phyloP scores from a whole-genome alignment of 2,113 vertebrate species.

The Garra rufa region DNA sequence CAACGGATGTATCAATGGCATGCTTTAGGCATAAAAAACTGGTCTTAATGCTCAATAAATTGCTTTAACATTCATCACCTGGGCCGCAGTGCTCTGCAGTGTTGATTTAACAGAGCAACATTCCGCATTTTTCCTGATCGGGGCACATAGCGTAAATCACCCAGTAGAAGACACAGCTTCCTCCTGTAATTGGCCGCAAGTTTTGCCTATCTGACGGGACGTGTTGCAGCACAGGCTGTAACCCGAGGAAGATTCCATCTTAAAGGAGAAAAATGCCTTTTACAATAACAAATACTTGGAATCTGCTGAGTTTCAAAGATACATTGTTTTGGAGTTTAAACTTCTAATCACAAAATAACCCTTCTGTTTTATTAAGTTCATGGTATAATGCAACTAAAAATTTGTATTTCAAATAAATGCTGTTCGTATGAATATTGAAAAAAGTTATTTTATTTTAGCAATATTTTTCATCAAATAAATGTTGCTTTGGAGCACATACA shows the following conservation, averaged over 20 bases:
- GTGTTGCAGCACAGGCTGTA: constrained; percentile 81
- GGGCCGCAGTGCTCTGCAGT: constrained; percentile 50
- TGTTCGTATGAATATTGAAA: too few relatives aligned
- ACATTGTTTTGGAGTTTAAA: constrained; percentile 65
- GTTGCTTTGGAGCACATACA: too few relatives aligned
- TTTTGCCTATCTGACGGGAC: constrained; percentile 73
- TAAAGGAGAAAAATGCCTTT: constrained; percentile 74
- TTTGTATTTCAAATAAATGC: too few relatives aligned
- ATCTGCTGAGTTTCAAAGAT: constrained; percentile 68
- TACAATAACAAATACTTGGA: constrained; percentile 79
- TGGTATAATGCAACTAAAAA: too few relatives aligned
- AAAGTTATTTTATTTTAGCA: too few relatives aligned
- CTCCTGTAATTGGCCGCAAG: constrained; percentile 61
- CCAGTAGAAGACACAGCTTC: constrained; percentile 48
- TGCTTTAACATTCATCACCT: constrained; percentile 32
- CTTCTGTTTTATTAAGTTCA: too few relatives aligned
- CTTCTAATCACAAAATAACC: background rate
- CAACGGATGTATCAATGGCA: background rate
- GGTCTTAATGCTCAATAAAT: constrained; percentile 32
- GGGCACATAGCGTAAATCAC: constrained; percentile 58
- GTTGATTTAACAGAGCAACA: constrained; percentile 51
- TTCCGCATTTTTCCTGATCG: constrained; percentile 37
- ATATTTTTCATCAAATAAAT: too few relatives aligned
- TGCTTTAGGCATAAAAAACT: constrained; percentile 7
- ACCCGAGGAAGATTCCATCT: constrained; percentile 79